phyloP scores from a whole-genome alignment of 2,797 vertebrate species.

The Phrynocephalus vlangalii region DNA sequence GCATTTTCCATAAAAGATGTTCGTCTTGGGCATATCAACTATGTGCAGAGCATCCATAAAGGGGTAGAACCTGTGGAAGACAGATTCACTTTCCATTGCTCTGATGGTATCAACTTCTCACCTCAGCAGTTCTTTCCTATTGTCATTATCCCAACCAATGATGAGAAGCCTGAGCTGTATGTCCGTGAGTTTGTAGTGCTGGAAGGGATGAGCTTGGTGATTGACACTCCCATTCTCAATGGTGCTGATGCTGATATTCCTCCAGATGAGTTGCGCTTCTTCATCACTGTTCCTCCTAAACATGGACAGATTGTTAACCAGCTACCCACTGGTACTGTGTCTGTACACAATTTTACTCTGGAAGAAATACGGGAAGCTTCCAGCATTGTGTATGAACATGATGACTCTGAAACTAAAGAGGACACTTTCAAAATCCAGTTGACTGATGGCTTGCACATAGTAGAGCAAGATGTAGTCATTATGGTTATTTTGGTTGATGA shows the following conservation, averaged over 20 bases:
- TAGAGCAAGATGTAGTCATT: conserved; percentile 83
- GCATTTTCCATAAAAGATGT: conserved; percentile 88
- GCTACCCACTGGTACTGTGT: conserved; percentile 79
- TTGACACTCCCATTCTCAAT: conserved; percentile 85
- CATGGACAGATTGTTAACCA: conserved; percentile 86
- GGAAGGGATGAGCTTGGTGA: conserved; percentile 91
- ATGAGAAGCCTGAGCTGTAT: conserved; percentile 88
- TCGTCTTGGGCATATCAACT: conserved; percentile 79
- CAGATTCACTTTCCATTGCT: conserved; percentile 87
- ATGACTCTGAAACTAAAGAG: conserved; percentile 89
- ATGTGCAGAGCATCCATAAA: conserved; percentile 92
- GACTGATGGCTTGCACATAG: conserved; percentile 84
- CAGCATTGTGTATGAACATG: conserved; percentile 89
- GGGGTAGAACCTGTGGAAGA: conserved; percentile 87
- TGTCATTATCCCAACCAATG: conserved; percentile 86
- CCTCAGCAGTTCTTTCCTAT: conserved; percentile 86
- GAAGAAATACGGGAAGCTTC: conserved; percentile 88
- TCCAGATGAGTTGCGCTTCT: conserved; percentile 83
- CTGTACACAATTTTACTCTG: conserved; percentile 81
- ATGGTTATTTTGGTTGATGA: conserved; percentile 88
- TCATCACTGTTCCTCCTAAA: conserved; percentile 83
- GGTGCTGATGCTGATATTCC: conserved; percentile 86
- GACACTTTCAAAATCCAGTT: conserved; percentile 87
- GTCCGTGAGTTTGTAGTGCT: conserved; percentile 87
- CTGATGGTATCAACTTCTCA: conserved; percentile 89